These are phyloP conservation scores for Melanargia galathea DNA, from an alignment of 2,888 invertebrate species.

Conservation along the genomic window DNA sequence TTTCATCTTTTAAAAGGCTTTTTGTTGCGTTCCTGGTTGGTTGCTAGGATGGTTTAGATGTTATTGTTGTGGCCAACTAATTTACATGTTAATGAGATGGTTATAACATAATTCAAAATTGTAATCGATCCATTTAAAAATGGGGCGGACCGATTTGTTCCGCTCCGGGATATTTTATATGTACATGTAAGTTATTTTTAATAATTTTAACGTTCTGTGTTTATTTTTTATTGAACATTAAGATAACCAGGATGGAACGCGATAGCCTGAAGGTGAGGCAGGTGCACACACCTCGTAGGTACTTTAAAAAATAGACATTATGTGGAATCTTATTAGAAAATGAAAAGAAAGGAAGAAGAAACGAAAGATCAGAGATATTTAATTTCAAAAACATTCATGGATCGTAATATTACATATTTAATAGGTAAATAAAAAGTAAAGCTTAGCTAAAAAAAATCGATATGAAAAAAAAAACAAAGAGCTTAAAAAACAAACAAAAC, in stretches of 20 bases:
- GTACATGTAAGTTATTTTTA: constrained; percentile 10
- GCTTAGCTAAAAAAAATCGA: background rate
- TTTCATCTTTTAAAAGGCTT: constrained; percentile 74
- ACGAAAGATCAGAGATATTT: too few relatives aligned
- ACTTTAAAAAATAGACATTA: background rate
- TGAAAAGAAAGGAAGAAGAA: too few relatives aligned
- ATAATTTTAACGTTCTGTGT: background rate
- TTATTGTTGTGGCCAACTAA: constrained; percentile 77
- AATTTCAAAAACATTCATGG: too few relatives aligned
- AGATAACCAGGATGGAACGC: constrained; percentile 2
- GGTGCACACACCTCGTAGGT: constrained; percentile 3
- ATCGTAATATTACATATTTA: background rate
- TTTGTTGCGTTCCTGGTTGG: constrained; percentile 71
- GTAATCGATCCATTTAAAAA: constrained; percentile 42
- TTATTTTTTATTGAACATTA: constrained; percentile 17
- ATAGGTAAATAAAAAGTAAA: too few relatives aligned
- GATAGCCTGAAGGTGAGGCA: constrained; percentile 6
- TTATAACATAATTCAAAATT: constrained; percentile 43
- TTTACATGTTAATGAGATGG: constrained; percentile 78
- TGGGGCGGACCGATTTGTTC: constrained; percentile 32
- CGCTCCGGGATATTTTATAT: constrained; percentile 25
- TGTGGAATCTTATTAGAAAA: too few relatives aligned
- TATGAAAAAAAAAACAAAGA: background rate
- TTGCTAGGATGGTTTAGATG: constrained; percentile 43
- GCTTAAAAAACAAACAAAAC: background rate